phyloP scores from a whole-genome alignment of 2,797 vertebrate genomes.

The Tamandua tetradactyla region DNA sequence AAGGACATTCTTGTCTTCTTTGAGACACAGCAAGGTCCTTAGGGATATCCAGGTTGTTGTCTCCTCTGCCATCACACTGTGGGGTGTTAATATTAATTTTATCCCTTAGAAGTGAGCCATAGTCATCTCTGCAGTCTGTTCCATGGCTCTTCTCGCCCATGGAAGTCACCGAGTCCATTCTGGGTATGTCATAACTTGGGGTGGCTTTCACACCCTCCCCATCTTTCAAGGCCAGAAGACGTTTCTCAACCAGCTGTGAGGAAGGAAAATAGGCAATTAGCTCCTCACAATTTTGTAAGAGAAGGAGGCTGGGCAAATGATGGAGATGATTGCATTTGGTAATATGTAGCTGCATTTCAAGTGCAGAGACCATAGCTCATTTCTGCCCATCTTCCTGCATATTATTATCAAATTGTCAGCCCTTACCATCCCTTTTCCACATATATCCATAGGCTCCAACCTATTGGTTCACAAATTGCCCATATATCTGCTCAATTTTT shows the following conservation, averaged over 20 bases:
- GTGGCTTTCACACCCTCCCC: too few species aligned
- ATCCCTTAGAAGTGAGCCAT: not conserved
- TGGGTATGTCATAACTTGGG: not conserved
- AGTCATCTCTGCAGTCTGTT: not conserved
- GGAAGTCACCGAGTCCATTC: not conserved
- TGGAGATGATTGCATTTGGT: too few species aligned
- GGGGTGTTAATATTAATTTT: not conserved
- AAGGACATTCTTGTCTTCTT: not conserved
- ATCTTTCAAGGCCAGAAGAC: too few species aligned
- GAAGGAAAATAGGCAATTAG: too few species aligned
- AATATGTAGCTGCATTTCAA: not conserved
- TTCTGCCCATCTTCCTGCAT: too few species aligned
- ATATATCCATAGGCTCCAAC: constrained; percentile 51
- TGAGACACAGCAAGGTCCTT: not conserved
- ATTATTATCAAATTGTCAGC: too few species aligned
- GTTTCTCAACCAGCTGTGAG: too few species aligned
- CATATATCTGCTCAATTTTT: not conserved
- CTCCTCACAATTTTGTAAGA: too few species aligned
- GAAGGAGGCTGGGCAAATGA: too few species aligned
- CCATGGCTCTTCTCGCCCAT: not conserved
- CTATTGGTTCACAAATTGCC: not conserved
- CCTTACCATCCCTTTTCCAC: too few species aligned
- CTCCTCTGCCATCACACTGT: not conserved
- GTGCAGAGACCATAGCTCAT: not conserved
- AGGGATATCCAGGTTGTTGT: not conserved